Evolutionary conservation across 2,888 invertebrate genomes (phyloP), one percentile per base, ranked within the genome.

Genomic region (Drosophila affinis): DNA sequence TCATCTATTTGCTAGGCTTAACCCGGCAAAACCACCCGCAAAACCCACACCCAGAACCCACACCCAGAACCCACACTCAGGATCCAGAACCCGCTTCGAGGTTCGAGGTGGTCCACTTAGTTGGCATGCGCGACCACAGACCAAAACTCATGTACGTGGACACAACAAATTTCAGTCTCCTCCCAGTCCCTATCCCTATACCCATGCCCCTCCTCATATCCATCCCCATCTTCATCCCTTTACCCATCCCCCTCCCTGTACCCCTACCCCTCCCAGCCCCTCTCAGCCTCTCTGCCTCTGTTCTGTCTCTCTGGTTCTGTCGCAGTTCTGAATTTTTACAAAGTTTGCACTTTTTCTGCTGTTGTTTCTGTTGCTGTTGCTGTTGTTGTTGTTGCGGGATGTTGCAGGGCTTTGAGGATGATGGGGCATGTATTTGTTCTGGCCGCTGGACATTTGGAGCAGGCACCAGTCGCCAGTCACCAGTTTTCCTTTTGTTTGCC

Each of bases 111-210:
- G 72, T 69, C 67, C 74, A 78, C 79, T 79, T 82, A 78, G 81
- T 85, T 81, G 79, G 75, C 85, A 82, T 82, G 81, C 81, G 81
- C 81, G 58, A 67, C 85, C 82, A 85, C 77, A 81, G 85, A 81
- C 69, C 76, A 68, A 82, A 82, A 76, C 71, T 75, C 80, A 61
- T 76, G 79, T 83, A 83, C 83, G 86, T 83, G 86, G 75, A 86
- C 83, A 74, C 75, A 78, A 79, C 77, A 77, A 62, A 74, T 73
- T 67, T 52, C 72, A 2, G 18, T 61, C 64, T 56, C 57, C 49
- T 39, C 48, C 21, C 21, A 47, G 39, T 39, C 39, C 39, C 39
- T 7, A 2, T 39, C 39, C 39, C 34, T 1, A 3, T 34, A 12
- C 34, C 12, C 0, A 3, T 34, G 12, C 34, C 34, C 1, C 4